phyloP scores from a whole-genome alignment of 1,140 invertebrate genomes.

The Camponotus vicinus region DNA sequence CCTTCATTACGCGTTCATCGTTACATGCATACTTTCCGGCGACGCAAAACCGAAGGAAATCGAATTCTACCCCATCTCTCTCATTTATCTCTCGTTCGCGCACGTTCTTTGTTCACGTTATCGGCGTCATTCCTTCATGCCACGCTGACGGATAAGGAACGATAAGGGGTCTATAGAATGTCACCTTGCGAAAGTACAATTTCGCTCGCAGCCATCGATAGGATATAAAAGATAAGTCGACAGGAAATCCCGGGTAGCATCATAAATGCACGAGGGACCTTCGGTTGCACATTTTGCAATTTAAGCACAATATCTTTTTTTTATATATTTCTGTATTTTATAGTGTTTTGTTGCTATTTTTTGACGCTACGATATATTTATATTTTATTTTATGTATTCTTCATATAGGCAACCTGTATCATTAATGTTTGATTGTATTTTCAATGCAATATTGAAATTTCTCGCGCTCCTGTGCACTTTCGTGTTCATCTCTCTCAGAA shows the following conservation, averaged over 20 bases:
- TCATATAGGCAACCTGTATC: neutral
- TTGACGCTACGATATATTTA: neutral
- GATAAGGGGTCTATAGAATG: conserved; percentile 30
- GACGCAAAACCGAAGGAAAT: conserved; percentile 30
- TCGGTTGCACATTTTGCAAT: conserved; percentile 20
- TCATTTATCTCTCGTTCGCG: conserved; percentile 44
- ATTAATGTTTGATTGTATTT: conserved; percentile 17
- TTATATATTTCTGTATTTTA: neutral
- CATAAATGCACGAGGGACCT: conserved; percentile 11
- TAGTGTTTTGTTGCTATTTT: neutral
- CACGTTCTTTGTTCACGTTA: conserved; percentile 44
- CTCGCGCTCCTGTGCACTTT: neutral
- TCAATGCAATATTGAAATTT: neutral
- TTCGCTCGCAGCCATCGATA: conserved; percentile 44
- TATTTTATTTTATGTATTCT: neutral
- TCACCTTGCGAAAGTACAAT: conserved; percentile 45
- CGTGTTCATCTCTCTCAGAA: neutral
- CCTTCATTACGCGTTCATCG: neutral
- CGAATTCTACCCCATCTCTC: conserved; percentile 22
- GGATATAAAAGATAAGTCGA: conserved; percentile 43
- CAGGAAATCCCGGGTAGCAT: neutral
- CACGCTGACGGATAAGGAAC: conserved; percentile 45
- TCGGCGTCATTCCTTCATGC: neutral
- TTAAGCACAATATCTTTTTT: neutral
- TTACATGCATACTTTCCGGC: conserved; percentile 7